Evolutionary conservation across 2,888 invertebrate species (phyloP).

Genomic region (Drosophila peninsularis): DNA sequence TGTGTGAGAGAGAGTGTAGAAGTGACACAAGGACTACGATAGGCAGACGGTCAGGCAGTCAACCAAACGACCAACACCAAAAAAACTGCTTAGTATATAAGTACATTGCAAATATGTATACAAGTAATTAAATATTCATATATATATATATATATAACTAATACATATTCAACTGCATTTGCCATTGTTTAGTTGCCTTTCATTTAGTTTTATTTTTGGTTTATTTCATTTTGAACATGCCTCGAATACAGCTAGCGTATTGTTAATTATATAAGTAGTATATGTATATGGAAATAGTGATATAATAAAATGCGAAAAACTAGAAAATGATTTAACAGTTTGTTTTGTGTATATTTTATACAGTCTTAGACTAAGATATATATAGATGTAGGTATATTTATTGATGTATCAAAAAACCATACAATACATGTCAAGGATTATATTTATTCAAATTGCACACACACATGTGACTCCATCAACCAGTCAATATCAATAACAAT

Average conservation of each 20-base stretch:
- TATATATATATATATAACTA: constrained; percentile 3
- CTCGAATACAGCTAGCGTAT: constrained; percentile 62
- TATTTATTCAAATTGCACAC: constrained; percentile 52
- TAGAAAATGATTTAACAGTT: constrained; percentile 43
- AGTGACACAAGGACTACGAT: constrained; percentile 51
- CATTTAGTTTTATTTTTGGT: constrained; percentile 8
- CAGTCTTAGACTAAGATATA: constrained; percentile 44
- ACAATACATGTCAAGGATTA: constrained; percentile 50
- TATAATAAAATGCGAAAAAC: constrained; percentile 58
- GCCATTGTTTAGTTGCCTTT: constrained; percentile 62
- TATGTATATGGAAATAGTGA: constrained; percentile 35
- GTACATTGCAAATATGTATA: constrained; percentile 30
- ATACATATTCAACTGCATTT: constrained; percentile 45
- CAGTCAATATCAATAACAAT: constrained; percentile 53
- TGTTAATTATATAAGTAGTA: constrained; percentile 37
- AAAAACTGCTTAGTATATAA: constrained; percentile 45
- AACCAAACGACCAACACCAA: constrained; percentile 75
- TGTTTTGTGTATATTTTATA: constrained; percentile 28
- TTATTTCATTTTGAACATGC: constrained; percentile 55
- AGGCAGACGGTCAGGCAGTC: constrained; percentile 59
- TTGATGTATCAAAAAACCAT: constrained; percentile 40
- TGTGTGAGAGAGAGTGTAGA: constrained; percentile 10
- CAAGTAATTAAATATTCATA: constrained; percentile 24
- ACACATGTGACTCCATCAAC: constrained; percentile 53
- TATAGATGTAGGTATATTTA: constrained; percentile 16